A percentile compares a stretch with the other conserved stretches of the same genome.
These are phyloP conservation scores for Corvus hawaiiensis DNA, from an alignment of 2,113 vertebrate species.

Conservation along the genomic window DNA sequence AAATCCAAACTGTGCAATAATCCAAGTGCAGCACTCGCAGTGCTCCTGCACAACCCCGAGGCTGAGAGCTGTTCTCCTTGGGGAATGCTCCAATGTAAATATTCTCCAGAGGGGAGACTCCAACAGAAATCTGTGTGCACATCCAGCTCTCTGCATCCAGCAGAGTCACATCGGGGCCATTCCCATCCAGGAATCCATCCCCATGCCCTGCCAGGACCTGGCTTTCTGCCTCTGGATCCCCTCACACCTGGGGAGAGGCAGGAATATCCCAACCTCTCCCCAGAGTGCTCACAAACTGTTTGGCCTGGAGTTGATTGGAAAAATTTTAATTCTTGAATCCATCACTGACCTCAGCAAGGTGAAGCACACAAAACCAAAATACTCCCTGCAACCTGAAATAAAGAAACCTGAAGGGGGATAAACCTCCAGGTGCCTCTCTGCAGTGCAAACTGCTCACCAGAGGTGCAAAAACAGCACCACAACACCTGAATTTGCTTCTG, in stretches of 20 bases:
- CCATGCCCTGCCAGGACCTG: not conserved
- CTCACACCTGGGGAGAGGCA: not conserved
- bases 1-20: not conserved
- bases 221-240: not conserved
- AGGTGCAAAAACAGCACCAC: not conserved
- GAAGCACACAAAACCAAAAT: not conserved
- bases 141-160: not conserved
- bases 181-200: not conserved
- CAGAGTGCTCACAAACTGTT: not conserved
- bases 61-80: not conserved
- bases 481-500: not conserved
- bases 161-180: not conserved
- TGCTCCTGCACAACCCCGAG: not conserved
- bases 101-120: not conserved
- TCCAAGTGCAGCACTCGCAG: not conserved
- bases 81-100: not conserved
- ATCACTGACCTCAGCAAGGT: not conserved
- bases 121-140: not conserved
- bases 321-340: not conserved
- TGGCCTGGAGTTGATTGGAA: not conserved
- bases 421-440: not conserved
- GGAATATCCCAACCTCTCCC: not conserved
- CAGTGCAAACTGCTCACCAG: not conserved
- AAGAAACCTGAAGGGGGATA: not conserved
- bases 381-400: not conserved